A percentile compares a stretch with the other conserved stretches of the same genome.
phyloP scores from a whole-genome alignment of 2,888 invertebrate genomes.

The Erynnis tages region DNA sequence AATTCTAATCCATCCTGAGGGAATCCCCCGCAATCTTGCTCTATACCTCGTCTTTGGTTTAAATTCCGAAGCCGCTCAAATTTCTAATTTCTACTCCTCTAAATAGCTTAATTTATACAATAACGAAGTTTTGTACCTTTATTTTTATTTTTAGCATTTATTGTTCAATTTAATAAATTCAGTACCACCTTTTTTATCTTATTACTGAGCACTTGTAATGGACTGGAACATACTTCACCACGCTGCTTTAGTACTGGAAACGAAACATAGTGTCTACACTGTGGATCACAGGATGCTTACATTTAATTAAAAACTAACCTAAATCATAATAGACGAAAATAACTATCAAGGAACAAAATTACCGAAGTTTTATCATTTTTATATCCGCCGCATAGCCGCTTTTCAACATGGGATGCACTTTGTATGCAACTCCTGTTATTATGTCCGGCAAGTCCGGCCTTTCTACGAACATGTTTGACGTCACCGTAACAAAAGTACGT shows the following conservation, averaged over 20 bases:
- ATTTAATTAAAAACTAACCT: too few relatives aligned
- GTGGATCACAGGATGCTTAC: too few relatives aligned
- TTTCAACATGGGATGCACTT: not conserved
- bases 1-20: conserved; percentile 26
- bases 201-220: too few relatives aligned
- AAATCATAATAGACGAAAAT: not conserved
- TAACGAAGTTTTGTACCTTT: conserved; percentile 18
- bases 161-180: too few relatives aligned
- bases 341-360: not conserved
- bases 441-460: not conserved
- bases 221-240: too few relatives aligned
- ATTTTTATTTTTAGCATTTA: too few relatives aligned
- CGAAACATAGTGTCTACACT: too few relatives aligned
- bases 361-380: not conserved
- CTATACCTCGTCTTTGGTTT: conserved; percentile 9
- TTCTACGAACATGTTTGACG: conserved; percentile 8
- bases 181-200: too few relatives aligned
- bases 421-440: not conserved
- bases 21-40: conserved; percentile 9
- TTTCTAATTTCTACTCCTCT: conserved; percentile 14
- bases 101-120: conserved; percentile 25
- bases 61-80: conserved; percentile 12
- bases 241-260: too few relatives aligned
- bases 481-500: not conserved
- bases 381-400: not conserved